phyloP scores from a whole-genome alignment of 2,797 vertebrate genomes.

The Ctenosaura bakeri region DNA sequence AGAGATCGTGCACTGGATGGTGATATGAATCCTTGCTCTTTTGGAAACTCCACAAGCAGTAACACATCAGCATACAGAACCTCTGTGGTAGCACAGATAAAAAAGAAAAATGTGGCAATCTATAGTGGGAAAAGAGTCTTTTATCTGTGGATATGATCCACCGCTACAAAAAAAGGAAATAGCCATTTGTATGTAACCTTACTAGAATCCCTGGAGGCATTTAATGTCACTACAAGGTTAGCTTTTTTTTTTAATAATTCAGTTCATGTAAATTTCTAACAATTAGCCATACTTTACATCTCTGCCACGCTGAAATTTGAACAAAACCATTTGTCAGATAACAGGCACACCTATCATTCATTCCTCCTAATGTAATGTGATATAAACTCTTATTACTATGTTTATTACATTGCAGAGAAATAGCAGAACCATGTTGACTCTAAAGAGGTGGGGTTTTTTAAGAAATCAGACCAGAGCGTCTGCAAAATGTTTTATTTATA shows the following conservation, averaged over 20 bases:
- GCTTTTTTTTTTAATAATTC: constrained; percentile 53
- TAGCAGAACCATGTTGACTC: neutral
- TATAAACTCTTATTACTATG: constrained; percentile 2
- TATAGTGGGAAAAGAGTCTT: constrained; percentile 11
- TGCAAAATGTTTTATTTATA: constrained; percentile 3
- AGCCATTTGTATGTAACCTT: constrained; percentile 34
- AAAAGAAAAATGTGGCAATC: constrained; percentile 5
- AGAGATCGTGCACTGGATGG: constrained; percentile 40
- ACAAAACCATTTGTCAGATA: neutral
- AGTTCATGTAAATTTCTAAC: constrained; percentile 16
- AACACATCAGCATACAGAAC: constrained; percentile 42
- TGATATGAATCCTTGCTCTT: constrained; percentile 12
- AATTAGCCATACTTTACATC: neutral
- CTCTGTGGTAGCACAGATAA: neutral
- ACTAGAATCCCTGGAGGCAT: constrained; percentile 41
- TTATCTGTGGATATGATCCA: constrained; percentile 22
- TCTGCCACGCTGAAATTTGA: neutral
- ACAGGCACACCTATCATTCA: neutral
- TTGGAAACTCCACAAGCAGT: constrained; percentile 37
- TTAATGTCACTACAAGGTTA: constrained; percentile 53
- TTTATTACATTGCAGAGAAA: neutral
- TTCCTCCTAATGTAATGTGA: neutral
- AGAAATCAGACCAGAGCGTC: neutral
- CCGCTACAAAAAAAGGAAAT: constrained; percentile 44
- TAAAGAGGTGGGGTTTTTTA: neutral